These are phyloP conservation scores for Neuroterus valhalla DNA, from an alignment of 1,140 invertebrate genomes.

Conservation along the genomic window DNA sequence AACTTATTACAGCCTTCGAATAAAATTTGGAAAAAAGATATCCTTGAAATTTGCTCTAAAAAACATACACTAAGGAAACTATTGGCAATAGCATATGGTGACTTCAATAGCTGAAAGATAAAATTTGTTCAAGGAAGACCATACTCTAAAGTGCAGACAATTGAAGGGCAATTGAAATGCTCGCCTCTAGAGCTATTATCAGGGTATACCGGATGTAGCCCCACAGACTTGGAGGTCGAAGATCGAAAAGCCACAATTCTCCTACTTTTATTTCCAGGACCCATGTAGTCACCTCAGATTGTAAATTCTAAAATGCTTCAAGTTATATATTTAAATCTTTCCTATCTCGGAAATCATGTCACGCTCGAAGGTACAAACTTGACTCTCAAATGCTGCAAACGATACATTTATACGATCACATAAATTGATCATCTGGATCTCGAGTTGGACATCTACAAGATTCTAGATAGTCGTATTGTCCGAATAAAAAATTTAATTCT, in stretches of 20 bases:
- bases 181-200: not conserved
- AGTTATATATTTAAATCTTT: conserved; percentile 24
- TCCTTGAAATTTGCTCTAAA: no score
- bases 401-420: conserved; percentile 17
- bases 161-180: conserved; percentile 14
- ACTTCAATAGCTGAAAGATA: not conserved
- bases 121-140: not conserved
- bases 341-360: not conserved
- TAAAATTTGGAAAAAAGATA: no score
- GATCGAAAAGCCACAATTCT: not conserved
- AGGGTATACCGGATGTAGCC: not conserved
- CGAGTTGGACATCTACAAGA: not conserved
- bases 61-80: no score
- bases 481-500: no score
- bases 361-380: not conserved
- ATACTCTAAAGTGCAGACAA: not conserved
- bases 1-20: no score
- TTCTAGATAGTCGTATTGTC: no score
- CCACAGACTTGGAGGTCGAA: not conserved
- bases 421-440: conserved; percentile 1
- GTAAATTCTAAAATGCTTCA: not conserved
- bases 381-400: conserved; percentile 7
- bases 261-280: conserved; percentile 10
- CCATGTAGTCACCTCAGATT: not conserved
- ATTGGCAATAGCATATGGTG: not conserved